Conservation (phyloP, 1,140 invertebrate species). For the Agraylea sexmaculata region DNA sequence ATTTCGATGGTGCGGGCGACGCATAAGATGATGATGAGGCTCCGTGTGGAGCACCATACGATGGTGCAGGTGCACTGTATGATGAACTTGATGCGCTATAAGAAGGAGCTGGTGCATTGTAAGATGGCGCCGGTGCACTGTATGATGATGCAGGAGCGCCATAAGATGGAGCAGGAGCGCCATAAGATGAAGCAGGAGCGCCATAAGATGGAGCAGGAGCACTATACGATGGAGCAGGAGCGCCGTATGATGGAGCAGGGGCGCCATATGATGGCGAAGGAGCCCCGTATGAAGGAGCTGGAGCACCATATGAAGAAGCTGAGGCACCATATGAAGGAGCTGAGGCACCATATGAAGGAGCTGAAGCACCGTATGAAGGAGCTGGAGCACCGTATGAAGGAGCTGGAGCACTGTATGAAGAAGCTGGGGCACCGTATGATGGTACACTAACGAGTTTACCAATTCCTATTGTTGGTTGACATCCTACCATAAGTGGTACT, state of each 20-base stretch:
- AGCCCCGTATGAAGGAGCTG: not conserved
- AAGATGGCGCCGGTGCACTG: constrained; percentile 8
- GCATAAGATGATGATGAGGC: not conserved
- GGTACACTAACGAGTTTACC: too few relatives aligned
- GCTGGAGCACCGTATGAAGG: constrained; percentile 6
- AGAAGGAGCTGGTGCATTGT: not conserved
- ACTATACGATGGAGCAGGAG: not conserved
- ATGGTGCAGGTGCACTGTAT: not conserved
- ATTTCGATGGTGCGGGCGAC: constrained; percentile 1
- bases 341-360: constrained; percentile 5
- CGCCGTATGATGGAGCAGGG: constrained; percentile 2
- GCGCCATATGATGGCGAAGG: constrained; percentile 4
- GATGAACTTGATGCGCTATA: too few relatives aligned
- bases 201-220: constrained; percentile 6
- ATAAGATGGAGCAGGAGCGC: not conserved
- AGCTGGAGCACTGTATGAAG: constrained; percentile 14
- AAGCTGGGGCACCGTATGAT: constrained; percentile 17
- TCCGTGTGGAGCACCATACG: not conserved
- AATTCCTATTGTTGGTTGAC: too few relatives aligned
- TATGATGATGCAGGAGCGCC: not conserved
- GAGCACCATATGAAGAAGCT: not conserved
- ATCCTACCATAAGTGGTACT: too few relatives aligned
- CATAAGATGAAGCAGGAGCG: not conserved
- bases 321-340: constrained; percentile 3
- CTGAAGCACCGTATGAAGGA: constrained; percentile 1